Evolutionary conservation across 2,888 invertebrate species (phyloP), one percentile per base, ranked within the genome.

Genomic region (Tethea ocularis): DNA sequence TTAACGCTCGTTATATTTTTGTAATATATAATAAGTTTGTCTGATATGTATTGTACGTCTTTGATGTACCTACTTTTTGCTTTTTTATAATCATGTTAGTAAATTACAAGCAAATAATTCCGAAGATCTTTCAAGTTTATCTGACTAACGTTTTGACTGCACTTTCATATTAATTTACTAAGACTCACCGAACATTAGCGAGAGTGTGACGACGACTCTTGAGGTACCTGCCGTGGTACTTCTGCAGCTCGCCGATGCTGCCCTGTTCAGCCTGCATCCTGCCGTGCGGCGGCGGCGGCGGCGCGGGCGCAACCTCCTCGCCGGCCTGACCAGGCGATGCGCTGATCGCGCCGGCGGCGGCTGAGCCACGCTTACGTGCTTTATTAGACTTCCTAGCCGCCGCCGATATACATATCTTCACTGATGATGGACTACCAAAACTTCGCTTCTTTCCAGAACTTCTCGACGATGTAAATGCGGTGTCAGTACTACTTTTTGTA

Each of bases 241-340:
- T 97, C 84, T 97, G 97, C 78, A 98, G 94, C 88, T 97, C 97
- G 59, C 97, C 97, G 84, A 98, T 97, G 87, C 97, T 96, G 74
- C 98, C 97, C 84, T 97, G 97, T 90, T 98, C 97, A 74, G 97
- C 98, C 93, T 98, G 97, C 97, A 98, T 97, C 93, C 94, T 97
- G 87, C 94, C 91, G 77, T 90, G 86, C 66, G 88, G 85, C n/a
- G 46, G 46, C 63, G 87, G 86, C 57, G 88, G 80, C 68, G 75
- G 71, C 66, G 83, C 77, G 51, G 82, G 83, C 69, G 82, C 77
- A 66, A 82, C 78, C 75, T 91, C 86, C 75, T 89, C 90, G 74
- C 85, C 87, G 68, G 79, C 70, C 69, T 78, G 82, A 61, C 77
- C 82, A 56, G 84, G 78, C 69, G 83, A 79, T 57, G 77, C 75